Evolutionary conservation across 2,113 vertebrate species (phyloP).

Genomic region (Actenoides hombroni): DNA sequence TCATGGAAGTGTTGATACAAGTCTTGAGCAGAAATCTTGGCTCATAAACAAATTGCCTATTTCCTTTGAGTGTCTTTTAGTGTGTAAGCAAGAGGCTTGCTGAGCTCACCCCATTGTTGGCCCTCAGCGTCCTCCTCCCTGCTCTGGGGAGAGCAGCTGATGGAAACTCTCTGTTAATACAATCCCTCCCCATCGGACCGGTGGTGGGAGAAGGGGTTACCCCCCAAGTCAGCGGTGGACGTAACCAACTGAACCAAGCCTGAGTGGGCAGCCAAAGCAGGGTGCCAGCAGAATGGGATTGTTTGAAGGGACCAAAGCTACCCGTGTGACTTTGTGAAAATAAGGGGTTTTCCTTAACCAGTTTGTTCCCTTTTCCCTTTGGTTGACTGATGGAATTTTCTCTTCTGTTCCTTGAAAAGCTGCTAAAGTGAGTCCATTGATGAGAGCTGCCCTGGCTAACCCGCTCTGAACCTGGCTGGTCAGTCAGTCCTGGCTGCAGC

Average conservation of each 20-base stretch:
- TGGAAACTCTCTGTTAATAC: neutral
- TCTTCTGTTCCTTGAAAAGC: neutral
- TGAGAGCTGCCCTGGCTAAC: constrained; percentile 54
- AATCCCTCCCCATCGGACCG: fast-evolving
- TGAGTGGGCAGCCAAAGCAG: neutral
- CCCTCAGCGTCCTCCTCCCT: neutral
- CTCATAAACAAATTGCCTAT: constrained; percentile 44
- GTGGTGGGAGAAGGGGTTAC: neutral
- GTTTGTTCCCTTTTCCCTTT: neutral
- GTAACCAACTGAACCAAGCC: neutral
- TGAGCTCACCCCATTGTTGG: neutral
- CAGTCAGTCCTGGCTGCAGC: constrained; percentile 17
- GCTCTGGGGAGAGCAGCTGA: neutral
- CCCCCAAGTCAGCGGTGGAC: fast-evolving
- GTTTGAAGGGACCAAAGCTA: neutral
- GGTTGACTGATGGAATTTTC: neutral
- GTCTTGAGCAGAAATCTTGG: constrained; percentile 57
- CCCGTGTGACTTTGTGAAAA: neutral
- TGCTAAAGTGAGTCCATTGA: neutral
- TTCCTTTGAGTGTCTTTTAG: constrained; percentile 45
- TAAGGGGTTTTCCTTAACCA: neutral
- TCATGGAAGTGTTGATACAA: constrained; percentile 69
- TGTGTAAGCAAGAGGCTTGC: neutral
- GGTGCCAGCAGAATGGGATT: neutral
- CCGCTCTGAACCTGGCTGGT: neutral